Evolutionary conservation across 2,888 invertebrate genomes (phyloP).

Genomic region (Trachelus stipa): DNA sequence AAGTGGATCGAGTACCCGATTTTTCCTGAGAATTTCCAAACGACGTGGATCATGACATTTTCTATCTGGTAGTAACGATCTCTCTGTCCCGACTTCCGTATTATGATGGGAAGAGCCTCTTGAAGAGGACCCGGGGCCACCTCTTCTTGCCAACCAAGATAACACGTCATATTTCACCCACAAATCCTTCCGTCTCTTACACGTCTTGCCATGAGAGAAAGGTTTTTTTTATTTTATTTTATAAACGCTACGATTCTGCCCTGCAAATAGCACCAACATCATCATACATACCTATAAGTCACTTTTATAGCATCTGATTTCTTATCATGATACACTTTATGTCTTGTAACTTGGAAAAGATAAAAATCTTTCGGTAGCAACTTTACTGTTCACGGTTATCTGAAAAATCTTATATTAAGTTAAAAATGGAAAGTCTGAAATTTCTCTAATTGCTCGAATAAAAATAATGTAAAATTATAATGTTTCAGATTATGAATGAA

Average conservation of each 20-base stretch:
- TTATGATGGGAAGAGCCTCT: neutral
- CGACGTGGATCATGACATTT: neutral
- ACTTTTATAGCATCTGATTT: neutral
- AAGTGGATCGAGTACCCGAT: neutral
- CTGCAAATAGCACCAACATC: neutral
- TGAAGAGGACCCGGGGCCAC: neutral
- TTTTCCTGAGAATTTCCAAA: neutral
- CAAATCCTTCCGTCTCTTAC: constrained; percentile 22
- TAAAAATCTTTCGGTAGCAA: neutral
- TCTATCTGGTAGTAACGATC: neutral
- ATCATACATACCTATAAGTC: too few relatives aligned
- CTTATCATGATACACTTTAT: neutral
- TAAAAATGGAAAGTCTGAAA: neutral
- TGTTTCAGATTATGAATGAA: too few relatives aligned
- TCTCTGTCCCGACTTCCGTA: neutral
- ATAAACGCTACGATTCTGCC: neutral
- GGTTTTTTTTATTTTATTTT: neutral
- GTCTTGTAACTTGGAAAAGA: neutral
- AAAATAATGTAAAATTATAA: neutral
- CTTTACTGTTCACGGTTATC: neutral
- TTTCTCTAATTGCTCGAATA: neutral
- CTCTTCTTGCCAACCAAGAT: constrained; percentile 10
- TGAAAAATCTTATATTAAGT: neutral
- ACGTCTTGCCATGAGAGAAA: neutral
- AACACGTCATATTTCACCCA: constrained; percentile 31